Evolutionary conservation across 2,888 invertebrate species (phyloP).

Genomic region (Seira sanloemensis): DNA sequence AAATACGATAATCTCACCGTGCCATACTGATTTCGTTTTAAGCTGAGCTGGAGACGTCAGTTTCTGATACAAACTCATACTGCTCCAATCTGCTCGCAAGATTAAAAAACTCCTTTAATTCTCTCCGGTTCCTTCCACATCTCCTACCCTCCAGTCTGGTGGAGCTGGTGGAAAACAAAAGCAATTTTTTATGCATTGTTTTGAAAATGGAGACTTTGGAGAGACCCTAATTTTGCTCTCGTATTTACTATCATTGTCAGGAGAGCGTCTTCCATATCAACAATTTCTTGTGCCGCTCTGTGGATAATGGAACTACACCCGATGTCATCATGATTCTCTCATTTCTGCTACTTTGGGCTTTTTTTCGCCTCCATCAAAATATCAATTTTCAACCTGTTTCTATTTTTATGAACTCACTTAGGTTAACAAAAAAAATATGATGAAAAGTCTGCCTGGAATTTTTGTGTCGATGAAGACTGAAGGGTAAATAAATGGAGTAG

Average conservation of each 20-base stretch:
- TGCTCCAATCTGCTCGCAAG: conserved; percentile 20
- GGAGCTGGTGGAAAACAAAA: not conserved
- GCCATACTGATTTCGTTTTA: not conserved
- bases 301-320: not conserved
- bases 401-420: conserved; percentile 9
- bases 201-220: conserved; percentile 45
- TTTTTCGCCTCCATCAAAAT: conserved; percentile 69
- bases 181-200: conserved; percentile 43
- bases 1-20: not conserved
- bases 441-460: not conserved
- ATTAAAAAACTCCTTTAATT: conserved; percentile 11
- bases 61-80: conserved; percentile 6
- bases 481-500: not conserved
- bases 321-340: conserved; percentile 24
- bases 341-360: conserved; percentile 22
- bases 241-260: conserved; percentile 51
- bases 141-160: conserved; percentile 5
- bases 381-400: conserved; percentile 71
- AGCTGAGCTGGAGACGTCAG: conserved; percentile 22
- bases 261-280: conserved; percentile 1
- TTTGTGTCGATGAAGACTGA: conserved; percentile 5
- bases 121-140: conserved; percentile 20
- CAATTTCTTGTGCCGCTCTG: not conserved
- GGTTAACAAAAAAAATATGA: not conserved
- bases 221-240: conserved; percentile 64